Base-by-base conservation (phyloP, 2,888 invertebrate genomes). In the Caenorhabditis sp. region DNA sequence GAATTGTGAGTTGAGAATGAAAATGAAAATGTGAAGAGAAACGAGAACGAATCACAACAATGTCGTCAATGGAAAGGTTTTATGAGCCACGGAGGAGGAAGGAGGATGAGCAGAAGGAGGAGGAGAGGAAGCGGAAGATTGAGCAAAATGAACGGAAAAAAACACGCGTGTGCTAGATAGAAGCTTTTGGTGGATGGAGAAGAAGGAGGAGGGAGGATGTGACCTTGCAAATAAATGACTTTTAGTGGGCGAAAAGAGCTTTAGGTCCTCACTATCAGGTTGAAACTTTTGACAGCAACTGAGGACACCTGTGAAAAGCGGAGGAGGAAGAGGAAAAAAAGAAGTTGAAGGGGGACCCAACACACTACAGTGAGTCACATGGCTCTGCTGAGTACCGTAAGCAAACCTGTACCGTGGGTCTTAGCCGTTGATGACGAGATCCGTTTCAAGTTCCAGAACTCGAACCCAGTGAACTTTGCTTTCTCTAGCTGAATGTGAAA, bases 61-160 rank as follows among this genome's bases (percentile, higher is more conserved):
- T 59, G 70, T 59, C 70, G 59, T 70, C 59, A 70, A 59, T 59
- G 53, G 70, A 59, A 45, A 59, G 70, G 52, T 59, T 68, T 59
- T 66, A 66, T 59, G 68, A 68, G 68, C 59, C 41, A 59, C 58
- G 56, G 66, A 50, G 66, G 32, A 56, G 30, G 27, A 30, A 30
- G 43, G 43, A 30, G 2, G 35, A 35, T 11, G 59, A 43, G 30
- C 7, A 41, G 15, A 41, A 6, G 41, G 41, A 37, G 7, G 46
- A 24, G 43, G 6, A 22, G 13, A n/a, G 9, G 35, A 53, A 43
- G 11, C 24, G 20, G 27, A 46, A n/a, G 46, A 27, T 41, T 26
- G 17, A 35, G 4, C 37, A 26, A 56, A 30, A 56, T 41, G 24
- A 37, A 17, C 11, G 26, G 22, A 22, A 20, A 32, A 66, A 50